Percentiles rank a stretch among this genome's conserved stretches.
phyloP scores from a whole-genome alignment of 2,113 vertebrate genomes.

The Anarrhichthys ocellatus region DNA sequence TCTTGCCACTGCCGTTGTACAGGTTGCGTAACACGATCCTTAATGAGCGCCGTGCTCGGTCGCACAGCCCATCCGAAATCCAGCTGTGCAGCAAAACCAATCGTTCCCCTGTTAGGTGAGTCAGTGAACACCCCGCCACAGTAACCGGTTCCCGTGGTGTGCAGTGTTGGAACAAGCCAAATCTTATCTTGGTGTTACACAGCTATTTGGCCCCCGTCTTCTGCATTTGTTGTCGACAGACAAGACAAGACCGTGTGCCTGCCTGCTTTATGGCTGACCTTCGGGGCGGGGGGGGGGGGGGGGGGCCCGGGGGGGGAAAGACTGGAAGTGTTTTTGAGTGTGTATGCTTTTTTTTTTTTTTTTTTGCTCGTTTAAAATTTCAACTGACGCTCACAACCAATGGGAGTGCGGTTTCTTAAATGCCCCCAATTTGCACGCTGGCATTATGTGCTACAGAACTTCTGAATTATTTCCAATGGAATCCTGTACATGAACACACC shows the following conservation, averaged over 20 bases:
- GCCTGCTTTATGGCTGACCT: constrained; percentile 57
- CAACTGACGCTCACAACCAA: constrained; percentile 6
- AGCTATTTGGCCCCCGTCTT: constrained; percentile 39
- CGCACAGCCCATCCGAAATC: constrained; percentile 21
- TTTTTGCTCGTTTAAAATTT: constrained; percentile 17
- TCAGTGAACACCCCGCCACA: constrained; percentile 5
- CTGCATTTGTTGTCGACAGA: constrained; percentile 63
- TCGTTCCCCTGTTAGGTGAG: constrained; percentile 34
- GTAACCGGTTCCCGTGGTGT: constrained; percentile 52
- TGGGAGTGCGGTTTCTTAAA: background rate
- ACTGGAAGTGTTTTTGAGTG: constrained; percentile 48
- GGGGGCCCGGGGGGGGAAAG: constrained; percentile 30
- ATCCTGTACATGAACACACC: background rate
- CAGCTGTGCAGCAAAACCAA: constrained; percentile 10
- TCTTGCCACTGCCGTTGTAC: constrained; percentile 34
- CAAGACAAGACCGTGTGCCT: constrained; percentile 50
- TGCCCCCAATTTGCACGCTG: background rate
- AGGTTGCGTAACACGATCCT: constrained; percentile 20
- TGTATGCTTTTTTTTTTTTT: background rate
- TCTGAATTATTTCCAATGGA: background rate
- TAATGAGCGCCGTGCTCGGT: background rate
- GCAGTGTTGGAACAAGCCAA: constrained; percentile 43
- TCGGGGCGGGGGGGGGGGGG: constrained; percentile 10
- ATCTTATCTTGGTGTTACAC: constrained; percentile 63
- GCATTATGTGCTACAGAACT: background rate